phyloP scores from a whole-genome alignment of 2,797 vertebrate genomes.

The Takifugu ocellatus region DNA sequence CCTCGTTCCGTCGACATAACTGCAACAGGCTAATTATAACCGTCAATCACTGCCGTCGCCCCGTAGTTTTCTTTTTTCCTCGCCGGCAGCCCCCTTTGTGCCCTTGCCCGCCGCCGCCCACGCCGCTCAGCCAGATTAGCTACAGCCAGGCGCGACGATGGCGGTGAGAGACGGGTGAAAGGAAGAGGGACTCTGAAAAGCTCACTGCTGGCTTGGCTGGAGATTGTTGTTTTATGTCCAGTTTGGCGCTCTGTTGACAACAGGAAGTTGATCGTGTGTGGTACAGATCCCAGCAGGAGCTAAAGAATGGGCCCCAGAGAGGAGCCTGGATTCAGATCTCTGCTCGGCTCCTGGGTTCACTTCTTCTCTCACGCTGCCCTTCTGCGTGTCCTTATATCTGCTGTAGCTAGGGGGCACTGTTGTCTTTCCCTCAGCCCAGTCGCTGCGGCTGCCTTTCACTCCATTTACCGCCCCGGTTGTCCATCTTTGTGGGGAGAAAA shows the following conservation, averaged over 20 bases:
- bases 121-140: constrained; percentile 58
- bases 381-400: constrained; percentile 21
- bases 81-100: constrained; percentile 55
- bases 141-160: constrained; percentile 46
- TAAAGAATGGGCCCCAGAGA: too few relatives aligned
- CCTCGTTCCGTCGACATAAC: constrained; percentile 58
- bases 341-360: constrained; percentile 6
- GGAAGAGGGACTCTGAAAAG: constrained; percentile 26
- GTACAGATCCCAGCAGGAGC: background rate
- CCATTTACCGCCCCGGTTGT: constrained; percentile 25
- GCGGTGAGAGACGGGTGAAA: constrained; percentile 36
- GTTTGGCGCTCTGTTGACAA: constrained; percentile 8
- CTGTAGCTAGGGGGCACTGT: constrained; percentile 75
- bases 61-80: constrained; percentile 44
- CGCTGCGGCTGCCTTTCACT: constrained; percentile 50
- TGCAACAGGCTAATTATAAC: constrained; percentile 69
- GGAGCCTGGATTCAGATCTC: background rate
- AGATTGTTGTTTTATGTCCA: constrained; percentile 22
- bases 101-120: constrained; percentile 62
- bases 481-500: constrained; percentile 12
- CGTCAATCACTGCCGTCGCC: constrained; percentile 68
- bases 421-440: constrained; percentile 58
- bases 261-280: constrained; percentile 5
- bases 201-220: constrained; percentile 26
- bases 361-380: constrained; percentile 5